Evolutionary conservation across 2,888 invertebrate species (phyloP).

Genomic region (Pristionchus maxplancki): DNA sequence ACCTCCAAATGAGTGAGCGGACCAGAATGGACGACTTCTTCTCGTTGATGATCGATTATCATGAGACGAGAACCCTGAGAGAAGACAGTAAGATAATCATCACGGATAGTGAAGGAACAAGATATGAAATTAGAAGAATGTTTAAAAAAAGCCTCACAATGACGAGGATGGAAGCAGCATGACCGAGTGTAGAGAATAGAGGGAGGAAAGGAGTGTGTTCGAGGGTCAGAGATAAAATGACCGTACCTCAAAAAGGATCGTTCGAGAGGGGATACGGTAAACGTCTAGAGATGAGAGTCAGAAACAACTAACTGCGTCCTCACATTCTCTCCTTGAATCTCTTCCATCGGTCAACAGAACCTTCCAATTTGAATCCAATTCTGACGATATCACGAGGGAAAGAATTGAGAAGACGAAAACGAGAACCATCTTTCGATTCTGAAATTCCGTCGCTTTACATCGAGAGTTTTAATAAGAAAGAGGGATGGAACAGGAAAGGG

Average conservation of each 20-base stretch:
- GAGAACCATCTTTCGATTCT: neutral
- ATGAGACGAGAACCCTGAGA: conserved; percentile 19
- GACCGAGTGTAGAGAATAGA: conserved; percentile 33
- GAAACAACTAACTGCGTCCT: neutral
- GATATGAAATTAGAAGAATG: neutral
- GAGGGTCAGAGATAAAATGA: neutral
- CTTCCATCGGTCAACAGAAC: neutral
- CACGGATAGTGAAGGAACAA: neutral
- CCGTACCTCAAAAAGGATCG: neutral
- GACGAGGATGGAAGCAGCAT: neutral
- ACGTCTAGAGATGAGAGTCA: no score
- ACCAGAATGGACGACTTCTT: conserved; percentile 31
- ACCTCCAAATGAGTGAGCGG: conserved; percentile 19
- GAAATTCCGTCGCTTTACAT: neutral
- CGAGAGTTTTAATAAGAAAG: neutral
- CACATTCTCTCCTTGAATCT: conserved; percentile 28
- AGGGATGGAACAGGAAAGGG: conserved; percentile 15
- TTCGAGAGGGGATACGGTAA: neutral
- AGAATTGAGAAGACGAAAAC: neutral
- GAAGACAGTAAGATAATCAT: neutral
- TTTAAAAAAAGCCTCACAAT: neutral
- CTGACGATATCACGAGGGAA: conserved; percentile 17
- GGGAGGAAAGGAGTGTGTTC: conserved; percentile 13
- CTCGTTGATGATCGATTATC: neutral
- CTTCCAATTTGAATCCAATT: conserved; percentile 10